phyloP scores from a whole-genome alignment of 2,113 vertebrate genomes.

The Platichthys flesus region DNA sequence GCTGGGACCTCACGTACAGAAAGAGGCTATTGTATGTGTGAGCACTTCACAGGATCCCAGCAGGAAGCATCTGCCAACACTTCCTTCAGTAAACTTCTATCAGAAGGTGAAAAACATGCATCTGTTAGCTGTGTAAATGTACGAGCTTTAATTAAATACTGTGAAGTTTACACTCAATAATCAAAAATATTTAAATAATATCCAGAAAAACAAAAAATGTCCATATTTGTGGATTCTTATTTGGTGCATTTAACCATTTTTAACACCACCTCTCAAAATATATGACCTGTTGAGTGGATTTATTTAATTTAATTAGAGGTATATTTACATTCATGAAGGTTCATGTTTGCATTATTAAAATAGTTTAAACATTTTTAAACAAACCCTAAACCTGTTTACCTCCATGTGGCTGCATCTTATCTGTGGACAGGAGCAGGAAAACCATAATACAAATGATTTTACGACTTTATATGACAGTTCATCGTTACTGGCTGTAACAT shows the following conservation, averaged over 20 bases:
- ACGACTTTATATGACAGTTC: not conserved
- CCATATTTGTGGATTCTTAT: no score
- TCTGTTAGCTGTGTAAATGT: not conserved
- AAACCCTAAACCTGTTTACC: no score
- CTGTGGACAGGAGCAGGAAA: no score
- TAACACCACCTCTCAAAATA: no score
- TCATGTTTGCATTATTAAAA: no score
- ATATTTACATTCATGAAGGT: no score
- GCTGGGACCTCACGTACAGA: not conserved
- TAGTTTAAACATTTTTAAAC: no score
- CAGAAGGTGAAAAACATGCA: not conserved
- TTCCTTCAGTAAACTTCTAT: not conserved
- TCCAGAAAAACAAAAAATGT: no score
- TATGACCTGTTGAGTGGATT: no score
- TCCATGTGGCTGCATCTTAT: no score
- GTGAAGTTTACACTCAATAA: not conserved
- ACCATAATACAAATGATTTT: not conserved
- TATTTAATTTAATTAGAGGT: no score
- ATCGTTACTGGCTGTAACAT: not conserved
- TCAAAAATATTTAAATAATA: not conserved
- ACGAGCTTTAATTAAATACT: not conserved
- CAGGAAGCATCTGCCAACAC: not conserved
- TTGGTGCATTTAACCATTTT: no score
- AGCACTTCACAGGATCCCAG: not conserved
- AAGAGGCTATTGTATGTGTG: not conserved